These are phyloP conservation scores for Montipora capricornis DNA, from an alignment of 64 coral and sea anemone species.

Conservation along the genomic window DNA sequence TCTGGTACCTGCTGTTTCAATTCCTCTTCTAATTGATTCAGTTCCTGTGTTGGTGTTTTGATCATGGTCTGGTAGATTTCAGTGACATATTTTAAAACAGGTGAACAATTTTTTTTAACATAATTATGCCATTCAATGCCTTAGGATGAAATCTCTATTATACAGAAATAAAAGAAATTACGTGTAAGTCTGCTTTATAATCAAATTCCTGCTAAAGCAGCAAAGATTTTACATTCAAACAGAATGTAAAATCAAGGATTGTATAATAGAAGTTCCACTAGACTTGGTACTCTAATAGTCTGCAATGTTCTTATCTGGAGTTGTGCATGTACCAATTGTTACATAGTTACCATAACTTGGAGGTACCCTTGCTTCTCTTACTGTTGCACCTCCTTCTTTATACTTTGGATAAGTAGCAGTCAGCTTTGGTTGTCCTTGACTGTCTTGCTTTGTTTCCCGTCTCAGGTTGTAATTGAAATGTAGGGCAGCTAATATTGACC, in stretches of 20 bases:
- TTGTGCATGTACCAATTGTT: neutral
- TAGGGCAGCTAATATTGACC: slow-evolving; percentile 19
- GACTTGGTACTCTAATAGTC: neutral
- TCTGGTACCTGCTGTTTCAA: neutral
- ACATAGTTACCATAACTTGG: neutral
- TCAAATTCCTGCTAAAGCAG: too few species aligned
- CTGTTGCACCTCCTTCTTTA: neutral
- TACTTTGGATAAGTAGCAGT: neutral
- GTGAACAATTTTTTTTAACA: neutral
- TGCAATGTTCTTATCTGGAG: neutral
- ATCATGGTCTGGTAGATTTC: neutral
- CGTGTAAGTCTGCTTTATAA: neutral
- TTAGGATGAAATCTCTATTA: neutral
- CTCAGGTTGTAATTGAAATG: slow-evolving; percentile 54
- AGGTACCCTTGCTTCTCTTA: neutral
- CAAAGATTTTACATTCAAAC: too few species aligned
- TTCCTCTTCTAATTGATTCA: neutral
- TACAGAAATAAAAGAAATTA: neutral
- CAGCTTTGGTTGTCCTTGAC: slow-evolving; percentile 5
- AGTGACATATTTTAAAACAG: slow-evolving; percentile 15
- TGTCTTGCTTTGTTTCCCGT: slow-evolving; percentile 9
- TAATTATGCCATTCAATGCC: neutral
- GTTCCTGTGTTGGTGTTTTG: neutral
- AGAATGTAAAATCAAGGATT: too few species aligned
- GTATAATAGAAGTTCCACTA: neutral